Percentiles rank a stretch among this genome's conserved stretches.
These are phyloP conservation scores for Callimorpha dominula DNA, from an alignment of 2,888 invertebrate species.

Conservation along the genomic window DNA sequence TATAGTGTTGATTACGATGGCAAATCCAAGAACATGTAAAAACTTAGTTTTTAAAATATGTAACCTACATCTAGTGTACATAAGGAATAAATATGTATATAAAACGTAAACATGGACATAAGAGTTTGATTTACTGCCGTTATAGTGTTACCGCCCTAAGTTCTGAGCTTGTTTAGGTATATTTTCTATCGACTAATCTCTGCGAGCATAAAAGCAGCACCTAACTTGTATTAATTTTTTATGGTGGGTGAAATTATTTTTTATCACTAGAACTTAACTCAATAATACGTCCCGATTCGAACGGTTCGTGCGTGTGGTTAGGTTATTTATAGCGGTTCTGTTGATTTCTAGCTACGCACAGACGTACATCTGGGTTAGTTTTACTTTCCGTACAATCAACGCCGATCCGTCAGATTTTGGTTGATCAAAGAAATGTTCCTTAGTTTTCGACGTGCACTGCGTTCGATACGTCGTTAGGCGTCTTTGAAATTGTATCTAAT, in stretches of 20 bases:
- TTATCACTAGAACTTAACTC: not conserved
- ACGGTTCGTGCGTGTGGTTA: conserved; percentile 38
- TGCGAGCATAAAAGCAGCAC: not conserved
- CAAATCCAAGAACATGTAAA: too few species aligned
- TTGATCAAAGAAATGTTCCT: conserved; percentile 29
- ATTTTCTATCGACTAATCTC: not conserved
- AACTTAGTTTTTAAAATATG: too few species aligned
- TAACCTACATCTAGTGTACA: too few species aligned
- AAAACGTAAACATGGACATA: too few species aligned
- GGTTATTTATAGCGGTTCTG: conserved; percentile 49
- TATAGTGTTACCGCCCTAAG: not conserved
- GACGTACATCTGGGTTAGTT: conserved; percentile 48
- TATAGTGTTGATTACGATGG: too few species aligned
- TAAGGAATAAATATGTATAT: too few species aligned
- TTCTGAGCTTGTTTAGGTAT: not conserved
- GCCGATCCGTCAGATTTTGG: conserved; percentile 26
- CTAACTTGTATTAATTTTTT: not conserved
- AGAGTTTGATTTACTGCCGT: not conserved
- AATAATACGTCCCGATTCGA: conserved; percentile 32
- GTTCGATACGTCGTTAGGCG: conserved; percentile 20
- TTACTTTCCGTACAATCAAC: conserved; percentile 42
- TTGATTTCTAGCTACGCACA: conserved; percentile 50
- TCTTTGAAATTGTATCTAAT: not conserved
- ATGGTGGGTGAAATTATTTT: conserved; percentile 4
- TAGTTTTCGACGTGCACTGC: conserved; percentile 35